A percentile compares a stretch with the other conserved stretches of the same genome.
phyloP scores from a whole-genome alignment of 2,888 invertebrate genomes.

The Patella caerulea region DNA sequence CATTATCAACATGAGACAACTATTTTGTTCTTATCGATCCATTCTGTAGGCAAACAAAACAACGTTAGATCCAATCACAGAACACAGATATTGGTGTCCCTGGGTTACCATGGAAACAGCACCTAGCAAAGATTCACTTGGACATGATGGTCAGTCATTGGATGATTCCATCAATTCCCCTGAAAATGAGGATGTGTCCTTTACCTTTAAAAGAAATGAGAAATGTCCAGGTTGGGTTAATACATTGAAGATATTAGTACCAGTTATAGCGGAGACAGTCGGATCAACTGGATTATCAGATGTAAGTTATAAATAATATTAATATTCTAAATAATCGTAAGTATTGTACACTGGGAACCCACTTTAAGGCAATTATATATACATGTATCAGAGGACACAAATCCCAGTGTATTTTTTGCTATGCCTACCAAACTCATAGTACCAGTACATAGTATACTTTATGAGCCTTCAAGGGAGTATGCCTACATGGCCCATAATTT shows the following conservation, averaged over 20 bases:
- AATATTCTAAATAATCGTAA: no score
- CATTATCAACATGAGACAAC: no score
- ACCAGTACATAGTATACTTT: no score
- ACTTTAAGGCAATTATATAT: no score
- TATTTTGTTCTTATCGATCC: no score
- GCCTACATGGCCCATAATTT: no score
- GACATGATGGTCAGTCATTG: neutral
- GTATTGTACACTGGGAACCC: no score
- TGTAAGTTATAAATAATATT: neutral
- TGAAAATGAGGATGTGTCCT: neutral
- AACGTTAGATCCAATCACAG: slow-evolving; percentile 54
- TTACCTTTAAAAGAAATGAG: slow-evolving; percentile 13
- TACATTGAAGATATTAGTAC: slow-evolving; percentile 32
- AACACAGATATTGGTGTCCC: slow-evolving; percentile 64
- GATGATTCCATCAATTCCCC: neutral
- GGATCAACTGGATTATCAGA: slow-evolving; percentile 8
- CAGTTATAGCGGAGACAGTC: slow-evolving; percentile 20
- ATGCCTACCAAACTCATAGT: no score
- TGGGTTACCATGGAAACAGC: slow-evolving; percentile 41
- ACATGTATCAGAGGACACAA: no score
- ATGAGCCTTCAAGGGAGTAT: no score
- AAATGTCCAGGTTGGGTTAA: slow-evolving; percentile 33
- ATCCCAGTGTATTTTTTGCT: no score
- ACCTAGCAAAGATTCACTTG: neutral
- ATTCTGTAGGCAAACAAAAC: slow-evolving; percentile 41